Evolutionary conservation across 1,140 invertebrate genomes (phyloP), one percentile per base, ranked within the genome.

Genomic region (Pseudoatta argentina): DNA sequence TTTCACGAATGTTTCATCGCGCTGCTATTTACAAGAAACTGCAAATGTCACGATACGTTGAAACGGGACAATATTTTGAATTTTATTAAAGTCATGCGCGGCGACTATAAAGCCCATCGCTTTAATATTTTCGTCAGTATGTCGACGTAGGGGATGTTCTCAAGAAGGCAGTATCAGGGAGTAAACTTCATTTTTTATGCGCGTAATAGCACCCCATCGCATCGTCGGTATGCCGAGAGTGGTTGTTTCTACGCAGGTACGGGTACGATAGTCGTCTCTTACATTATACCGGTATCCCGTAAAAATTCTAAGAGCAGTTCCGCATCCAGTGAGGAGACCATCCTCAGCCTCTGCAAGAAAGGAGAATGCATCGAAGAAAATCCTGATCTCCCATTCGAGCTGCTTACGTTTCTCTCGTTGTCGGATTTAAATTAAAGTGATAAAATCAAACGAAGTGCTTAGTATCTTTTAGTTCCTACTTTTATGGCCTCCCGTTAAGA

Each of bases 291-390:
- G 63, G 75, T 64, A 67, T 59, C n/a, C 57, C n/a, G 66, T 87
- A 87, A 88, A 88, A 87, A 44, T 66, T 87, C 76, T 87, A 81
- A 87, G 78, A 87, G 64, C 86, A 61, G 63, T 77, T 72, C 21
- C 44, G n/a, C 34, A 66, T 87, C 27, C 51, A 34, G n/a, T 44
- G 64, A 87, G 79, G 73, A 69, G 63, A 16, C 55, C 66, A 64
- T 87, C 27, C 39, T 83, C 21, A 21, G 10, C 8, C 3, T 67
- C 34, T 51, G 57, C 64, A 73, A 81, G 34, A 18, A 73, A 72
- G 6, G 6, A 34, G 53, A 34, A 55, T 71, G 64, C 30, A 63
- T 72, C 16, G 24, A 7, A 34, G 27, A 30, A 75, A 75, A 57
- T 55, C 27, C n/a, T 21, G 2, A 14, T 7, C 51, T 5, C 12